phyloP scores from a whole-genome alignment of 2,797 vertebrate species.

The Hyperoplus lanceolatus region DNA sequence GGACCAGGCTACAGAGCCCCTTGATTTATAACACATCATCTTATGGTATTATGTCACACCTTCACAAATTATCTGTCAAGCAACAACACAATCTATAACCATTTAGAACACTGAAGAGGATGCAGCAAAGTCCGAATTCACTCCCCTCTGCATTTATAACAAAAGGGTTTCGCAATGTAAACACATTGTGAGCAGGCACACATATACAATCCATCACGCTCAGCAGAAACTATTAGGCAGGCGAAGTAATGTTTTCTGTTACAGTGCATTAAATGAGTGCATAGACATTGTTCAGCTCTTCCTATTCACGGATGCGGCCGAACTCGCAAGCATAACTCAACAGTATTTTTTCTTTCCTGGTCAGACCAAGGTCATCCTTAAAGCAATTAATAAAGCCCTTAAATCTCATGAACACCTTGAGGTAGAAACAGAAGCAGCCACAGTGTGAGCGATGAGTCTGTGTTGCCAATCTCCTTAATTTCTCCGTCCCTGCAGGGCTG shows the following conservation, averaged over 20 bases:
- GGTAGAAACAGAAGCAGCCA: constrained; percentile 6
- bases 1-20: too few species aligned
- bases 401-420: constrained; percentile 3
- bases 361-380: constrained; percentile 4
- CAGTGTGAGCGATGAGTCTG: constrained; percentile 11
- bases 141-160: background rate
- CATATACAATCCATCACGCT: background rate
- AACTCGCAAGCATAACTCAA: background rate
- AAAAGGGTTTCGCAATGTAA: background rate
- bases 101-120: background rate
- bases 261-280: background rate
- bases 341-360: background rate
- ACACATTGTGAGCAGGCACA: background rate
- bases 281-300: background rate
- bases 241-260: background rate
- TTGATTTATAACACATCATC: too few species aligned
- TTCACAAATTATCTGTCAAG: background rate
- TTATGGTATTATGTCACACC: background rate
- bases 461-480: constrained; percentile 22
- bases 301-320: background rate
- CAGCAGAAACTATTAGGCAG: constrained; percentile 6
- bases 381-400: background rate
- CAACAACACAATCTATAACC: background rate
- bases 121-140: background rate
- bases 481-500: constrained; percentile 6